Evolutionary conservation across 2,888 invertebrate species (phyloP).

Genomic region (Xiphydria camelus): DNA sequence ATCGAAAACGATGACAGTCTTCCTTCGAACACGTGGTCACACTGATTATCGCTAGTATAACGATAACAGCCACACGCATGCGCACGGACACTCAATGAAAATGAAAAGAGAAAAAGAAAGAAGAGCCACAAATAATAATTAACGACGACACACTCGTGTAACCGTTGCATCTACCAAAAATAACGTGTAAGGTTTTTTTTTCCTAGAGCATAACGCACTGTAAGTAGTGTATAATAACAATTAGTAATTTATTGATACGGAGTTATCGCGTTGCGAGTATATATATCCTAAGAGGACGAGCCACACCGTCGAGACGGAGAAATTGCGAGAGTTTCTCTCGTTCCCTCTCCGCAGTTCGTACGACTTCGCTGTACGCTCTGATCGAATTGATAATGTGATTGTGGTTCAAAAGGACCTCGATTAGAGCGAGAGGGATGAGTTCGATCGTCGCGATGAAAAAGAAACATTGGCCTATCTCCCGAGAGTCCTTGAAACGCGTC

Average conservation of each 20-base stretch:
- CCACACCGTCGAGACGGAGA: too few relatives aligned
- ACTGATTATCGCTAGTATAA: not conserved
- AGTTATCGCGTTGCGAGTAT: slow-evolving; percentile 6
- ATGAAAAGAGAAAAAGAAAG: too few relatives aligned
- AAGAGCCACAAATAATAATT: slow-evolving; percentile 7
- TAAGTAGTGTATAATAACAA: slow-evolving; percentile 54
- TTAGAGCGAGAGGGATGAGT: too few relatives aligned
- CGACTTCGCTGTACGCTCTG: too few relatives aligned
- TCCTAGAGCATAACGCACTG: slow-evolving; percentile 36
- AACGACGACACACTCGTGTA: slow-evolving; percentile 12
- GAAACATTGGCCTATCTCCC: too few relatives aligned
- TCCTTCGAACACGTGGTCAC: not conserved
- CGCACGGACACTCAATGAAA: slow-evolving; percentile 8
- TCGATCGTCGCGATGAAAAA: too few relatives aligned
- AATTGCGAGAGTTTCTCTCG: too few relatives aligned
- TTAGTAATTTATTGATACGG: slow-evolving; percentile 46
- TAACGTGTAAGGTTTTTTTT: slow-evolving; percentile 27
- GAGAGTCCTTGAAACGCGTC: too few relatives aligned
- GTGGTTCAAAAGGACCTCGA: too few relatives aligned
- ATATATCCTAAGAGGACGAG: not conserved
- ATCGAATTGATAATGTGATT: too few relatives aligned
- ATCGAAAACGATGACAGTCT: not conserved
- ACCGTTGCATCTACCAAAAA: slow-evolving; percentile 51
- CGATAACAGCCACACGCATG: slow-evolving; percentile 5
- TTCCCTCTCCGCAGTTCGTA: too few relatives aligned